Percentiles rank a stretch among this genome's conserved stretches.
These are phyloP conservation scores for Urophycis tenuis DNA, from an alignment of 2,797 vertebrate species.

Conservation along the genomic window DNA sequence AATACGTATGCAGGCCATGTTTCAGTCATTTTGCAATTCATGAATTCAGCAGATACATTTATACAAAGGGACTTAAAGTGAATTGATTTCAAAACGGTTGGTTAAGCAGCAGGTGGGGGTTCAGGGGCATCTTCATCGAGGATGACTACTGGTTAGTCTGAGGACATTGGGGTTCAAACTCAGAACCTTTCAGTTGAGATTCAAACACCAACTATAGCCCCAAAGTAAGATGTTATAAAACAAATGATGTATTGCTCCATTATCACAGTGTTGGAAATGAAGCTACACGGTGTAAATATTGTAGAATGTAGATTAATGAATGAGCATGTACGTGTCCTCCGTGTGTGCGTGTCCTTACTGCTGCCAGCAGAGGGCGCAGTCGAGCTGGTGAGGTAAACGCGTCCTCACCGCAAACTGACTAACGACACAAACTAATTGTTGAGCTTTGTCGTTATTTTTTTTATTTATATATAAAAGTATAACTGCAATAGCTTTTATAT, in stretches of 20 bases:
- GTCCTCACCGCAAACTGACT: not conserved
- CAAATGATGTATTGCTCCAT: not conserved
- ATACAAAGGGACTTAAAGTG: too few relatives aligned
- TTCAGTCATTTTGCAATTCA: too few relatives aligned
- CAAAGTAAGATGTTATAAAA: too few relatives aligned
- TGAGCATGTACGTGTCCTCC: not conserved
- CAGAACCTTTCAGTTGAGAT: too few relatives aligned
- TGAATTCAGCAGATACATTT: too few relatives aligned
- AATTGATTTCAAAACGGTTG: too few relatives aligned
- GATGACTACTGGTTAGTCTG: too few relatives aligned
- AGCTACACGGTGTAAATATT: not conserved
- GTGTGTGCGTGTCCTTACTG: not conserved
- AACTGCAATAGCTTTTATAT: not conserved
- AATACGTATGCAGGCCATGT: too few relatives aligned
- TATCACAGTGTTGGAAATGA: not conserved
- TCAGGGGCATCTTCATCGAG: too few relatives aligned
- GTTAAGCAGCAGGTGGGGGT: too few relatives aligned
- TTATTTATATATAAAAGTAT: not conserved
- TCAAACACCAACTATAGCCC: too few relatives aligned
- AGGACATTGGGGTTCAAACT: too few relatives aligned
- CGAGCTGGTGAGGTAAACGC: not conserved
- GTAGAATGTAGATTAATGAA: not conserved
- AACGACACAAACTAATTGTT: not conserved
- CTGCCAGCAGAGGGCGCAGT: not conserved
- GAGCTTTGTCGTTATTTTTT: not conserved